Evolutionary conservation across 2,113 vertebrate genomes (phyloP), one percentile per base, ranked within the genome.

Genomic region (Tylochromis polylepis): DNA sequence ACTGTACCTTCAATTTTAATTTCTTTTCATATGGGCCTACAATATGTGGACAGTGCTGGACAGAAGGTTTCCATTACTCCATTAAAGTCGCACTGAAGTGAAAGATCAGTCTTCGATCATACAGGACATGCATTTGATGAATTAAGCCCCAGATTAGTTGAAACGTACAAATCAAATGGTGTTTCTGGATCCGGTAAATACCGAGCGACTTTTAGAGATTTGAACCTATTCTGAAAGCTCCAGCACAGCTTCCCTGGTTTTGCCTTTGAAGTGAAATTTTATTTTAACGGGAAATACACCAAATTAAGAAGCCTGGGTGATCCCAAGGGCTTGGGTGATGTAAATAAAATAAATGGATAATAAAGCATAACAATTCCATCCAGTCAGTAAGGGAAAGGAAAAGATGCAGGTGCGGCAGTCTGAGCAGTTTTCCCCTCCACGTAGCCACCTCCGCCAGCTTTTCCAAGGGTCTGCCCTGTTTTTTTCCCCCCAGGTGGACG

Each of bases 401-500:
- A 46, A 29, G 41, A 0, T 72, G 22, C 36, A 41, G 29, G 9
- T 70, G 12, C 5, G 46, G 22, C 67, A 46, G 67, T 70, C 60
- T 36, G 59, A 62, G 57, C 14, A 59, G 29, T n/a, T 65, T 62
- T 5, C 60, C 6, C 31, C 60, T 38, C 18, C 11, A n/a, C n/a
- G n/a, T n/a, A n/a, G n/a, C n/a, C n/a, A n/a, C n/a, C n/a, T n/a
- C n/a, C n/a, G n/a, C 60, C 60, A 38, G 6, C 31, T 65, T 65
- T 38, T 38, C 60, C 31, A 65, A n/a, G 11, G 0, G 2, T 65
- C 0, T 1, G 18, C 10, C 31, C 6, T 0, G 59, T 62, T 62
- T n/a, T n/a, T n/a, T n/a, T 0, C 36, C 60, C 16, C 18, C 31
- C 18, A 0, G 31, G 1, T 65, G 60, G 0, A 1, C 31, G 2